Evolutionary conservation across 2,797 vertebrate genomes (phyloP).

Genomic region (Melanotaenia parkinsoni): DNA sequence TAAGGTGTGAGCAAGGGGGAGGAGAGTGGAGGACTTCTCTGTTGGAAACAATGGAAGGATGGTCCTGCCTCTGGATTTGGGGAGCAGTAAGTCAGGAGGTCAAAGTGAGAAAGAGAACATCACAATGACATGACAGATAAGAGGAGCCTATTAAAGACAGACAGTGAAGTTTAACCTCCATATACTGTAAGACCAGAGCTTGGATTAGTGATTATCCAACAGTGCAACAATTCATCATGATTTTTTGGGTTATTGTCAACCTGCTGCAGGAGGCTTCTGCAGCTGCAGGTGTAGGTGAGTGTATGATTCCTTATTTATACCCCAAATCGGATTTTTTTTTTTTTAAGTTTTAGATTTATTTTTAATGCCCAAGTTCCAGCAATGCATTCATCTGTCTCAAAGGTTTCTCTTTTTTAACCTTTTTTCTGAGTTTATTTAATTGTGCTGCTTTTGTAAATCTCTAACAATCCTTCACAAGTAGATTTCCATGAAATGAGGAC

Average conservation of each 20-base stretch:
- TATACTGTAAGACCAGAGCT: slow-evolving; percentile 7
- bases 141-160: slow-evolving; percentile 62
- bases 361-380: not conserved
- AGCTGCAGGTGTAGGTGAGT: slow-evolving; percentile 72
- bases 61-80: slow-evolving; percentile 58
- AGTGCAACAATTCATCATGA: slow-evolving; percentile 44
- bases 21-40: not conserved
- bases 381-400: not conserved
- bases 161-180: not conserved
- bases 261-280: slow-evolving; percentile 56
- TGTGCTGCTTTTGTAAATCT: not conserved
- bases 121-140: slow-evolving; percentile 66
- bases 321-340: not conserved
- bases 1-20: slow-evolving; percentile 4
- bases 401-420: not conserved
- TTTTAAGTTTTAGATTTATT: not conserved
- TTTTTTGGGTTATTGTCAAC: slow-evolving; percentile 47
- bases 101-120: slow-evolving; percentile 71
- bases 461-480: not conserved
- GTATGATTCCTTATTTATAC: slow-evolving; percentile 10
- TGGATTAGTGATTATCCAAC: slow-evolving; percentile 4
- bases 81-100: slow-evolving; percentile 54
- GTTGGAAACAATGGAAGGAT: slow-evolving; percentile 80
- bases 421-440: not conserved
- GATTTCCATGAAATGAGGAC: not conserved